A percentile compares a stretch with the other conserved stretches of the same genome.
These are phyloP conservation scores for Macrophya annulata DNA, from an alignment of 2,888 invertebrate genomes.

Conservation along the genomic window DNA sequence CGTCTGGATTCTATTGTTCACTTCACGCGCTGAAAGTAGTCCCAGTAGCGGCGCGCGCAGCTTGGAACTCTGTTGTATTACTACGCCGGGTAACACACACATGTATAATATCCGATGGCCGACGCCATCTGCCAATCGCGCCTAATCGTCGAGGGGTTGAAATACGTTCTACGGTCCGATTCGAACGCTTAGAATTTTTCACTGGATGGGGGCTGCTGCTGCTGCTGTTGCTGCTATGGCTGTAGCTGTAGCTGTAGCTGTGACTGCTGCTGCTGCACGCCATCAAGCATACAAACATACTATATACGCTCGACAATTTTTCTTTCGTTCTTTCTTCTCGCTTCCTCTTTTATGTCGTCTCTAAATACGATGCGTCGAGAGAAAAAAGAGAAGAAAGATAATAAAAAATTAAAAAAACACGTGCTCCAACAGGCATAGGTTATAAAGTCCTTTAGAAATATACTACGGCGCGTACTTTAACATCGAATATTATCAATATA, in stretches of 20 bases:
- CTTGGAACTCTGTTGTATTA: slow-evolving; percentile 68
- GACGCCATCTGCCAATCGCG: slow-evolving; percentile 60
- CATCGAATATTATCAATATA: neutral
- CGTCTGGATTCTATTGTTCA: slow-evolving; percentile 79
- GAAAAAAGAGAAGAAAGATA: neutral
- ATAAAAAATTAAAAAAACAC: slow-evolving; percentile 22
- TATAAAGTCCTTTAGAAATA: slow-evolving; percentile 26
- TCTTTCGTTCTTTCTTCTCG: neutral
- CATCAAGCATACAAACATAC: neutral
- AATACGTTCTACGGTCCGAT: slow-evolving; percentile 37
- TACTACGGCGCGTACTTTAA: slow-evolving; percentile 30
- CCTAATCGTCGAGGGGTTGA: slow-evolving; percentile 65
- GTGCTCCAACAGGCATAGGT: neutral
- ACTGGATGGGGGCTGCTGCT: slow-evolving; percentile 11
- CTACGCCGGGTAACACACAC: slow-evolving; percentile 65
- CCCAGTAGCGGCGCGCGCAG: slow-evolving; percentile 74
- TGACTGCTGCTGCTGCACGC: neutral
- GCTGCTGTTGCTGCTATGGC: too few relatives aligned
- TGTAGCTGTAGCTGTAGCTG: neutral
- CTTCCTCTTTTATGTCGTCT: slow-evolving; percentile 14
- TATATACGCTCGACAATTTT: neutral
- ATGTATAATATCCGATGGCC: slow-evolving; percentile 29
- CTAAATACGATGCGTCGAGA: neutral
- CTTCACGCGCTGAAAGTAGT: slow-evolving; percentile 79
- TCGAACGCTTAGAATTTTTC: slow-evolving; percentile 27